phyloP scores from a whole-genome alignment of 1,140 invertebrate species.

The Lepidotrigona ventralis region DNA sequence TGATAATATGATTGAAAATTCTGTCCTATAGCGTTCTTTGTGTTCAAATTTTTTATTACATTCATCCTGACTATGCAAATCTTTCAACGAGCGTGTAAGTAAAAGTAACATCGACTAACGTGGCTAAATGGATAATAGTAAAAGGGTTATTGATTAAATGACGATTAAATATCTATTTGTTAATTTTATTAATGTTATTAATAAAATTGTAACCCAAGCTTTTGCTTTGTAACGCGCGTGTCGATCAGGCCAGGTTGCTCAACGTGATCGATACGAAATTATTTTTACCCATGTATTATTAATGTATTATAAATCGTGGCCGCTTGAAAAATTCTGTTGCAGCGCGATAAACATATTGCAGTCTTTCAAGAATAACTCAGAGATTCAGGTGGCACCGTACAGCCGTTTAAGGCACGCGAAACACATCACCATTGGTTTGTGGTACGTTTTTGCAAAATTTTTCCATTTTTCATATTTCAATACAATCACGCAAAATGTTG shows the following conservation, averaged over 20 bases:
- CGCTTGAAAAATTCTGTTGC: constrained; percentile 67
- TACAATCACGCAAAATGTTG: too few relatives aligned
- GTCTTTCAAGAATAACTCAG: constrained; percentile 76
- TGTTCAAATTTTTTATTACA: too few relatives aligned
- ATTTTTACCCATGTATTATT: constrained; percentile 46
- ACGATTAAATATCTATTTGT: background rate
- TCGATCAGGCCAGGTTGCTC: constrained; percentile 1
- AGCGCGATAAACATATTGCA: constrained; percentile 80
- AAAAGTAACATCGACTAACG: too few relatives aligned
- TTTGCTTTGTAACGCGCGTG: background rate
- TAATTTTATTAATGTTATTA: constrained; percentile 22
- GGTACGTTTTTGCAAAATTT: constrained; percentile 74
- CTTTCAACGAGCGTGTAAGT: background rate
- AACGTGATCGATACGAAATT: constrained; percentile 42
- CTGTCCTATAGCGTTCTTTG: too few relatives aligned
- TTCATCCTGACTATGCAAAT: background rate
- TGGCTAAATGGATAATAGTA: background rate
- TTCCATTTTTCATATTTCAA: background rate
- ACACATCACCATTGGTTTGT: constrained; percentile 71
- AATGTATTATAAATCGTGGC: constrained; percentile 29
- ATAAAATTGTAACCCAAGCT: background rate
- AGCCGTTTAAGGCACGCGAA: constrained; percentile 79
- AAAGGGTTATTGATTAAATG: background rate
- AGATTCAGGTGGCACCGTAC: constrained; percentile 78
- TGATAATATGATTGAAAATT: too few relatives aligned